phyloP scores from a whole-genome alignment of 2,797 vertebrate genomes.

The Siniperca undulata region DNA sequence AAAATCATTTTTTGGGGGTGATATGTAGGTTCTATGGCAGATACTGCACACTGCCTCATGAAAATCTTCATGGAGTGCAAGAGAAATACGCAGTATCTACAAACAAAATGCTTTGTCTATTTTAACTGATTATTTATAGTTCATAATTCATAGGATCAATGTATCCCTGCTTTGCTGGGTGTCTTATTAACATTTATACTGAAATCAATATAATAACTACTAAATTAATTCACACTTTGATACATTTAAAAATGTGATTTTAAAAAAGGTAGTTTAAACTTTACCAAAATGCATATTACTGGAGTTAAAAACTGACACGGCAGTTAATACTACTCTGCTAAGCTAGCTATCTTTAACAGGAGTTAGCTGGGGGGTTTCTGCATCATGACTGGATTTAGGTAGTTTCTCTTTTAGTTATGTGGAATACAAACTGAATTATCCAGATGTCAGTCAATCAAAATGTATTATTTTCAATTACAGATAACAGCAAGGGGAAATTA shows the following conservation, averaged over 20 bases:
- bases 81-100: too few species aligned
- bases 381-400: too few species aligned
- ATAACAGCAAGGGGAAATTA: background rate
- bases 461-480: too few species aligned
- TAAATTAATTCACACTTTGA: background rate
- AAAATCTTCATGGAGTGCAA: too few species aligned
- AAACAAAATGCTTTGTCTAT: too few species aligned
- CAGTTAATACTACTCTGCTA: background rate
- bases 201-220: background rate
- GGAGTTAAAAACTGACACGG: background rate
- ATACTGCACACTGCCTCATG: too few species aligned
- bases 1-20: background rate
- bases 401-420: too few species aligned
- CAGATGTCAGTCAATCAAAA: too few species aligned
- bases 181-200: background rate
- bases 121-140: too few species aligned
- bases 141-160: too few species aligned
- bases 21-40: too few species aligned
- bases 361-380: background rate
- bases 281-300: background rate
- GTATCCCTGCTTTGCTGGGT: background rate
- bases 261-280: background rate
- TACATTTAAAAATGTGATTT: background rate
- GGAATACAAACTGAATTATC: background rate
- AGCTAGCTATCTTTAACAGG: background rate